Evolutionary conservation across 2,888 invertebrate species (phyloP).

Genomic region (Agrotis clavis): DNA sequence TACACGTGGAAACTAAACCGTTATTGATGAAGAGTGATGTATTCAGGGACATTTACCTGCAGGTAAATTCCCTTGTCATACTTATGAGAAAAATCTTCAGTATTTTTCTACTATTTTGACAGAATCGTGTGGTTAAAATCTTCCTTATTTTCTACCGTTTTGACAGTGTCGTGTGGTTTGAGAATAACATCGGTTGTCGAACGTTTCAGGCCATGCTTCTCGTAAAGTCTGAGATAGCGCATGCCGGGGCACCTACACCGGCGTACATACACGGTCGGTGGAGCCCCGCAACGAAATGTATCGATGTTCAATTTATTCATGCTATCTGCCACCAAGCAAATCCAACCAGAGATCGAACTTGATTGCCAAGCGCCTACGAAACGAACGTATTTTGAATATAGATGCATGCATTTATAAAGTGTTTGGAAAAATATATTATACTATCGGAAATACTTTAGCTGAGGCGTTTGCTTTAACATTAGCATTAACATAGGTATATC

Average conservation of each 20-base stretch:
- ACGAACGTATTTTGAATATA: conserved; percentile 52
- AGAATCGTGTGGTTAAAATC: conserved; percentile 19
- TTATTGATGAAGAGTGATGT: conserved; percentile 17
- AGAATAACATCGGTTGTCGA: conserved; percentile 38
- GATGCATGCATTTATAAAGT: conserved; percentile 43
- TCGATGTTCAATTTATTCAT: conserved; percentile 75
- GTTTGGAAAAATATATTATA: conserved; percentile 16
- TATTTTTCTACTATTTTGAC: background rate
- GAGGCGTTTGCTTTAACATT: background rate
- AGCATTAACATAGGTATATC: background rate
- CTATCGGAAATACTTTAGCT: conserved; percentile 2
- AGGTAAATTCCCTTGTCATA: background rate
- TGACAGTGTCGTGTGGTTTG: conserved; percentile 21
- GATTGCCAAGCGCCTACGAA: conserved; percentile 59
- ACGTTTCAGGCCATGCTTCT: conserved; percentile 47
- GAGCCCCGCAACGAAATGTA: conserved; percentile 64
- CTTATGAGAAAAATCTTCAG: background rate
- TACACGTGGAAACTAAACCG: conserved; percentile 9
- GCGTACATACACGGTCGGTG: conserved; percentile 28
- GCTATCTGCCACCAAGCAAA: conserved; percentile 67
- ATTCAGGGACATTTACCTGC: background rate
- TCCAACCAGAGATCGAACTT: conserved; percentile 62
- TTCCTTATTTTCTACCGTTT: background rate
- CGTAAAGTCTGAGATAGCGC: conserved; percentile 67
- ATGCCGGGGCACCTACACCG: conserved; percentile 18